Evolutionary conservation across 2,888 invertebrate species (phyloP).

Genomic region (Gnatocerus cornutus): DNA sequence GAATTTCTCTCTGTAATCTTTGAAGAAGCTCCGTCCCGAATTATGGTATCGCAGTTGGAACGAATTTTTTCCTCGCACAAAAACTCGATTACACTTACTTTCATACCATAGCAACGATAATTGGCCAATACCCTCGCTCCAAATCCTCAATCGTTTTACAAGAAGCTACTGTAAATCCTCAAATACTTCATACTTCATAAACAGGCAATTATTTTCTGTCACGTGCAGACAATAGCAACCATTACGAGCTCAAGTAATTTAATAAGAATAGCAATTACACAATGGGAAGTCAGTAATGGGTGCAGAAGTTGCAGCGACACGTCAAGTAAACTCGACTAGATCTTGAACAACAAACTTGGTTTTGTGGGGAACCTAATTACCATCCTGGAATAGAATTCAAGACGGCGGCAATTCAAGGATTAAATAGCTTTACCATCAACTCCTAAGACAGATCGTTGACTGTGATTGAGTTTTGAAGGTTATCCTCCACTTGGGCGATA

Average conservation of each 20-base stretch:
- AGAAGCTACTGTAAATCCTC: constrained; percentile 12
- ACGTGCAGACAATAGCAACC: constrained; percentile 56
- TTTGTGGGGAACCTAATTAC: constrained; percentile 65
- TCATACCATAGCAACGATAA: neutral
- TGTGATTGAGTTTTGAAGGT: constrained; percentile 56
- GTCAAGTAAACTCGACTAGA: constrained; percentile 63
- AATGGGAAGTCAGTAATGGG: constrained; percentile 63
- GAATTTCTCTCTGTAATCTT: constrained; percentile 19
- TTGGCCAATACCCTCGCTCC: constrained; percentile 8
- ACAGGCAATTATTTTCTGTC: constrained; percentile 57
- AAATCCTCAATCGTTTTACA: constrained; percentile 7
- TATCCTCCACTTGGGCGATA: constrained; percentile 20
- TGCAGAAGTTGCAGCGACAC: constrained; percentile 64
- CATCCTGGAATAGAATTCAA: constrained; percentile 60
- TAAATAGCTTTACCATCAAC: constrained; percentile 59
- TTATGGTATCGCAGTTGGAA: constrained; percentile 5
- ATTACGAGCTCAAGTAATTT: constrained; percentile 59
- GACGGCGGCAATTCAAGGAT: constrained; percentile 60
- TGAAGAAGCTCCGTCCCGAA: constrained; percentile 9
- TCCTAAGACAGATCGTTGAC: constrained; percentile 55
- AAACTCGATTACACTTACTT: constrained; percentile 6
- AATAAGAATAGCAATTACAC: constrained; percentile 66
- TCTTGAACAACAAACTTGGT: constrained; percentile 64
- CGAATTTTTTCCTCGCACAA: constrained; percentile 4
- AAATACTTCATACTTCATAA: constrained; percentile 50